These are phyloP conservation scores for Megalurothrips usitatus DNA, from an alignment of 2,888 invertebrate genomes.

Conservation along the genomic window DNA sequence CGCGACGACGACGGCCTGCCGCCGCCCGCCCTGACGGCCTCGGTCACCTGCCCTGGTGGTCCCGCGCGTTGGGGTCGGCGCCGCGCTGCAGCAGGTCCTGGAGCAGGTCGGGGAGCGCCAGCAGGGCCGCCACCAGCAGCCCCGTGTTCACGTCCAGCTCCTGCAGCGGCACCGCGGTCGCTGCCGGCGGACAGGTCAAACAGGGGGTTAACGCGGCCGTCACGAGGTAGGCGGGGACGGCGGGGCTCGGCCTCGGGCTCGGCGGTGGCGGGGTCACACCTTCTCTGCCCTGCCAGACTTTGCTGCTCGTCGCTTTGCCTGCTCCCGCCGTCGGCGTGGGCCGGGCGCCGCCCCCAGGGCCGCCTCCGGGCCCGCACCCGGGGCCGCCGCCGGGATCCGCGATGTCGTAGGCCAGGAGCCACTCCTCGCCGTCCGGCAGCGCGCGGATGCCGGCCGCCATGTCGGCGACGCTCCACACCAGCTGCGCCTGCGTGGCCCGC, in stretches of 20 bases:
- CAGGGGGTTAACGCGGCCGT: too few species aligned
- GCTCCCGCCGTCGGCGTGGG: background rate
- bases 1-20: too few species aligned
- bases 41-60: constrained; percentile 46
- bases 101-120: constrained; percentile 47
- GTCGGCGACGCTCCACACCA: background rate
- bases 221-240: too few species aligned
- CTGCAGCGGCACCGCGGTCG: constrained; percentile 29
- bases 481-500: background rate
- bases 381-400: background rate
- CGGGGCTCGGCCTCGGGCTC: too few species aligned
- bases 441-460: background rate
- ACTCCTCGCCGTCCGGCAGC: background rate
- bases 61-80: constrained; percentile 48
- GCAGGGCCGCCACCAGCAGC: constrained; percentile 45
- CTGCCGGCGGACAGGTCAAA: background rate
- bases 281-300: background rate
- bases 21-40: background rate
- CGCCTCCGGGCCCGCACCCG: background rate
- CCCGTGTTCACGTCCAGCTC: constrained; percentile 40
- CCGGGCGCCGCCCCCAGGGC: background rate
- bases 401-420: background rate
- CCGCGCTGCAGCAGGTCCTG: constrained; percentile 47
- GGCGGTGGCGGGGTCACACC: too few species aligned
- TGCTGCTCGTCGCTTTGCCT: background rate